phyloP scores from a whole-genome alignment of 2,888 invertebrate species.

The Parnassius mnemosyne region DNA sequence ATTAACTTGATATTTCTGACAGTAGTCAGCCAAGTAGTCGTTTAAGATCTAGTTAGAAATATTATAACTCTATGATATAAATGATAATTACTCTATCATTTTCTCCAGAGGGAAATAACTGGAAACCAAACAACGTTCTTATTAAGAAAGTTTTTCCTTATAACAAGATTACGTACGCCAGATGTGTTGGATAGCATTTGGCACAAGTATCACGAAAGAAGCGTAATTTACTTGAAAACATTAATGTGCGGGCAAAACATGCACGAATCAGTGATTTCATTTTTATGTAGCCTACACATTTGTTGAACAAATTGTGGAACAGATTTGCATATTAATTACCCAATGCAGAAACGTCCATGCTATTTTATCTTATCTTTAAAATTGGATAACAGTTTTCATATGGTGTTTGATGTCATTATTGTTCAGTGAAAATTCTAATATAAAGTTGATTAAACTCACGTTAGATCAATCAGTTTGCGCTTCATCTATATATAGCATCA shows the following conservation, averaged over 20 bases:
- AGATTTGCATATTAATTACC: not conserved
- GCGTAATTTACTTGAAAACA: slow-evolving; percentile 29
- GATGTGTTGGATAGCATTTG: slow-evolving; percentile 69
- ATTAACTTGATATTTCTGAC: too few relatives aligned
- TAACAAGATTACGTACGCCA: slow-evolving; percentile 77
- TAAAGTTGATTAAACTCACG: not conserved
- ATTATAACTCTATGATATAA: slow-evolving; percentile 9
- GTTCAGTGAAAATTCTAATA: not conserved
- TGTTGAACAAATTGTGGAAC: not conserved
- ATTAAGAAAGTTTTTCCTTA: slow-evolving; percentile 79
- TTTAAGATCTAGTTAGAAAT: too few relatives aligned
- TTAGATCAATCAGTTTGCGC: slow-evolving; percentile 3
- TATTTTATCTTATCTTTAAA: slow-evolving; percentile 1
- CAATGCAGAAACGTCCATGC: not conserved
- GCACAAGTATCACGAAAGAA: slow-evolving; percentile 51
- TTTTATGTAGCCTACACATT: slow-evolving; percentile 2
- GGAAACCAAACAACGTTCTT: slow-evolving; percentile 66
- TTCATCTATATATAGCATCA: not conserved
- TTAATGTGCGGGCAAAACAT: slow-evolving; percentile 14
- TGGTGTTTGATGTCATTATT: not conserved
- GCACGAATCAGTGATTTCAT: not conserved
- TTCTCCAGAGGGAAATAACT: slow-evolving; percentile 51
- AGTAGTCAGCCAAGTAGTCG: too few relatives aligned
- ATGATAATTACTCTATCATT: slow-evolving; percentile 53
- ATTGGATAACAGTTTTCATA: not conserved